A percentile compares a stretch with the other conserved stretches of the same genome.
These are phyloP conservation scores for Dicycla oo DNA, from an alignment of 2,888 invertebrate genomes.

Conservation along the genomic window DNA sequence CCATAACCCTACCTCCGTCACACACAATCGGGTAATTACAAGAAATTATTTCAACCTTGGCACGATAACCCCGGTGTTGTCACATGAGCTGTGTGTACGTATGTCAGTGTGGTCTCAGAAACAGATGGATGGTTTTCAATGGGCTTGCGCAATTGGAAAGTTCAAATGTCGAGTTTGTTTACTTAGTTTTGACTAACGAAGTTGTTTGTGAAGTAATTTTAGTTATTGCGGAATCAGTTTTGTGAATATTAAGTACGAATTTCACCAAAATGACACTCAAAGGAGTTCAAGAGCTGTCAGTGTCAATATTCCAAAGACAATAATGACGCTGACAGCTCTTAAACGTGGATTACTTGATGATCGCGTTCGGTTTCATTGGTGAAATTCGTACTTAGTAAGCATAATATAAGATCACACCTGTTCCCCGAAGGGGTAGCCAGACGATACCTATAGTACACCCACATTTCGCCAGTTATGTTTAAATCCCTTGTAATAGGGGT, in stretches of 20 bases:
- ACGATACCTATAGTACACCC: not conserved
- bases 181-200: not conserved
- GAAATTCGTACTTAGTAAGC: too few relatives aligned
- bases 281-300: too few relatives aligned
- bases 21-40: constrained; percentile 5
- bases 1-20: not conserved
- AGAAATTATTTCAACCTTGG: constrained; percentile 23
- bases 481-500: not conserved
- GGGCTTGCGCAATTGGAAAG: constrained; percentile 21
- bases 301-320: too few relatives aligned
- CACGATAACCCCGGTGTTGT: constrained; percentile 7
- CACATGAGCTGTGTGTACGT: constrained; percentile 12
- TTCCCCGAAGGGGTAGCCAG: too few relatives aligned
- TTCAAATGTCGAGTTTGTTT: constrained; percentile 25
- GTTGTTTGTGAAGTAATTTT: not conserved
- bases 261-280: too few relatives aligned
- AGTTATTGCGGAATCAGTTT: constrained; percentile 8
- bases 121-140: constrained; percentile 4
- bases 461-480: not conserved
- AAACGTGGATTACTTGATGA: too few relatives aligned
- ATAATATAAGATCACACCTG: too few relatives aligned
- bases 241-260: too few relatives aligned
- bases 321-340: too few relatives aligned
- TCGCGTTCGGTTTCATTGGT: too few relatives aligned
- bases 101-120: constrained; percentile 11